Conservation (phyloP, 2,888 invertebrate genomes). For the Calliscelio sp. region DNA sequence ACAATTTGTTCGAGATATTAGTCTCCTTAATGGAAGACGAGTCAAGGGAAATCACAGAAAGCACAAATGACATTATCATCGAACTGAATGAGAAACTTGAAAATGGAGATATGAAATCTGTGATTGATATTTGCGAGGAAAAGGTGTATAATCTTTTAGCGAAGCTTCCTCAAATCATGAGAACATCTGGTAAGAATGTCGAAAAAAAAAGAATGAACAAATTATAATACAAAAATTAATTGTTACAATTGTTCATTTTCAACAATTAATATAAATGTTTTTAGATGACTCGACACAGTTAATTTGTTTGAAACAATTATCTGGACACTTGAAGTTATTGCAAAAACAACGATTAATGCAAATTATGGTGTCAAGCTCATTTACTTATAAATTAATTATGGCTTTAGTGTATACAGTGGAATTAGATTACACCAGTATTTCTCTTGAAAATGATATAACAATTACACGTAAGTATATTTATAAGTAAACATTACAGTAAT, state of each 20-base stretch:
- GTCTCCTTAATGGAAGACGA: conserved; percentile 90
- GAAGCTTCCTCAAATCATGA: conserved; percentile 89
- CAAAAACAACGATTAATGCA: conserved; percentile 87
- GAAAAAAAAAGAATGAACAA: too few species aligned
- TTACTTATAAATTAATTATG: conserved; percentile 88
- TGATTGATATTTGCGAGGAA: conserved; percentile 88
- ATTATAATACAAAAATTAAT: background rate
- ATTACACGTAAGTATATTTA: conserved; percentile 73
- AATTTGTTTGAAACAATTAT: conserved; percentile 88
- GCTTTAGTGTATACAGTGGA: conserved; percentile 87
- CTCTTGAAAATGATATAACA: conserved; percentile 87
- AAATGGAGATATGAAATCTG: conserved; percentile 82
- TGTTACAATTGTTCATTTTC: background rate
- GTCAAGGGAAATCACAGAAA: conserved; percentile 86
- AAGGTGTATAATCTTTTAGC: conserved; percentile 88
- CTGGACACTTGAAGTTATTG: conserved; percentile 89
- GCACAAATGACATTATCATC: conserved; percentile 84
- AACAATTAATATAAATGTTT: conserved; percentile 26
- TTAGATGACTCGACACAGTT: conserved; percentile 89
- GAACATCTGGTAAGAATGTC: conserved; percentile 86
- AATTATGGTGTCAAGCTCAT: conserved; percentile 87
- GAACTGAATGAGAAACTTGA: conserved; percentile 86
- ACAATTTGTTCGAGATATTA: conserved; percentile 89
- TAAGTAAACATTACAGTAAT: too few species aligned
- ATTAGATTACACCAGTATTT: conserved; percentile 86